phyloP scores from a whole-genome alignment of 1,140 invertebrate genomes.

The Lepidurus packardi region DNA sequence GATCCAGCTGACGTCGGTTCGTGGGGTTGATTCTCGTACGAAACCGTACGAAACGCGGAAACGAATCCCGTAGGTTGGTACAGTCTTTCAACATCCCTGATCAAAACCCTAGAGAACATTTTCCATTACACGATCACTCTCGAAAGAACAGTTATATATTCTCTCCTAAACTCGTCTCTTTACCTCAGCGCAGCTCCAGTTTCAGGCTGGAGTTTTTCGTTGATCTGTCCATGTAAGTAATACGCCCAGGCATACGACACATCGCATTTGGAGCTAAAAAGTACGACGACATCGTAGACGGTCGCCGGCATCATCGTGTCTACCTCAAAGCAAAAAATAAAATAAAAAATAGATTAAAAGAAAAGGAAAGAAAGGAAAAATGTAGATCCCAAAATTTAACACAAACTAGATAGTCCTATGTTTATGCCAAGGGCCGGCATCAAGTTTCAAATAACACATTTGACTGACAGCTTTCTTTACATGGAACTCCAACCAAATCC shows the following conservation, averaged over 20 bases:
- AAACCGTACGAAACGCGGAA: background rate
- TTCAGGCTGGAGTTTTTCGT: background rate
- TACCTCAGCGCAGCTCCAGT: conserved; percentile 11
- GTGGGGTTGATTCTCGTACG: conserved; percentile 23
- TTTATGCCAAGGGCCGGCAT: background rate
- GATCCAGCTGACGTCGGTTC: background rate
- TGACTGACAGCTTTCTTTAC: background rate
- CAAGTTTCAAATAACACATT: background rate
- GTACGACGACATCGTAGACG: conserved; percentile 30
- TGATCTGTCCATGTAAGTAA: conserved; percentile 16
- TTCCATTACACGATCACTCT: background rate
- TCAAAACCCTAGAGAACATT: background rate
- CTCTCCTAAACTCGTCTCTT: background rate
- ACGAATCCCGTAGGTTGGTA: background rate
- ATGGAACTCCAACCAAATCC: background rate
- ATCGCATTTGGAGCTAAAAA: conserved; percentile 33
- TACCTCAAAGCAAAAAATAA: background rate
- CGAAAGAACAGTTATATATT: background rate
- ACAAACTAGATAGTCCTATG: background rate
- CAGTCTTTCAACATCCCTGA: conserved; percentile 31
- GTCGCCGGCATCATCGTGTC: background rate
- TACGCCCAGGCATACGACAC: conserved; percentile 28
- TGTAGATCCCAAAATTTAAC: background rate
- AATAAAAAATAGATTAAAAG: background rate
- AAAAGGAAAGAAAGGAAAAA: background rate